Evolutionary conservation across 2,797 vertebrate genomes (phyloP).

Genomic region (Jordanella pulchra): DNA sequence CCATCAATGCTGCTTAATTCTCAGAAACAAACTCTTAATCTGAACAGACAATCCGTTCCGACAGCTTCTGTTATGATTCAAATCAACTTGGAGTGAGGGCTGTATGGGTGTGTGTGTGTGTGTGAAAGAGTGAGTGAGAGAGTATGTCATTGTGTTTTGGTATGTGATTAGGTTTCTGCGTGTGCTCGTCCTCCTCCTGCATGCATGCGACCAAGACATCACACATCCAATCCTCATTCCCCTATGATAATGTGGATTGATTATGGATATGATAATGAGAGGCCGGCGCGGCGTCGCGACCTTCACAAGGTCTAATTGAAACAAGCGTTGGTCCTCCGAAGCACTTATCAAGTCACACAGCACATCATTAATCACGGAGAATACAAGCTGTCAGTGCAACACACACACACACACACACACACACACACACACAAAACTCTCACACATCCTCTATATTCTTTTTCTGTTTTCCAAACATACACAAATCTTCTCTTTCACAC

Average conservation of each 20-base stretch:
- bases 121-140: slow-evolving; percentile 68
- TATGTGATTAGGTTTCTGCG: slow-evolving; percentile 74
- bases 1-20: slow-evolving; percentile 78
- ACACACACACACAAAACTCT: slow-evolving; percentile 6
- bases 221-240: slow-evolving; percentile 77
- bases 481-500: slow-evolving; percentile 44
- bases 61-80: slow-evolving; percentile 80
- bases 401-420: slow-evolving; percentile 36
- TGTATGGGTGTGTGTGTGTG: slow-evolving; percentile 48
- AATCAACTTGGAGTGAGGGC: slow-evolving; percentile 77
- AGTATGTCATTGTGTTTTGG: slow-evolving; percentile 78
- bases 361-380: slow-evolving; percentile 82
- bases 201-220: slow-evolving; percentile 75
- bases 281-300: slow-evolving; percentile 79
- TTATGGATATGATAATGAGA: slow-evolving; percentile 84
- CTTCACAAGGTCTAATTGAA: slow-evolving; percentile 84
- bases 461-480: slow-evolving; percentile 66
- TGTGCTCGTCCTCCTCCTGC: slow-evolving; percentile 23
- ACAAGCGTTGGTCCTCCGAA: slow-evolving; percentile 82
- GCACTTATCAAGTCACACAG: slow-evolving; percentile 83
- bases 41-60: slow-evolving; percentile 78
- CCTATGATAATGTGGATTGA: slow-evolving; percentile 83
- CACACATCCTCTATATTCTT: slow-evolving; percentile 55
- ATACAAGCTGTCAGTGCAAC: slow-evolving; percentile 80
- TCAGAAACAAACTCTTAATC: slow-evolving; percentile 77